Evolutionary conservation across 2,888 invertebrate species (phyloP), one percentile per base, ranked within the genome.

Genomic region (Dorcus parallelipipedus): DNA sequence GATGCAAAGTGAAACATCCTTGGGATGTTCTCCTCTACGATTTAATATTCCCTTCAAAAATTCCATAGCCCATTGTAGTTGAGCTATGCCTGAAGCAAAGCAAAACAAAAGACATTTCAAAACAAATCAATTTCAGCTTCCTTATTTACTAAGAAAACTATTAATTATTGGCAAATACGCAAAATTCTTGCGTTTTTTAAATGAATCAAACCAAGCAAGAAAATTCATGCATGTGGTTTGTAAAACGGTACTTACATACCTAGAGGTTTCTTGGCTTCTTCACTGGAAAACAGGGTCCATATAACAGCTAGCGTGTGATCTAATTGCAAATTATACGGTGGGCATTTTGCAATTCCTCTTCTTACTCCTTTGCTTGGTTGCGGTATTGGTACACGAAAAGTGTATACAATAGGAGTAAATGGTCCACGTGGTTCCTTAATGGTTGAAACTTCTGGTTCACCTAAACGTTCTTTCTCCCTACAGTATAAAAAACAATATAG

Each of bases 301-400:
- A 80, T 69, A 3, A 80, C 79, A 1, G 79, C 77, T 14, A 80
- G 71, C 0, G 77, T 69, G 59, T 80, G 79, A 62, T 80, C 80
- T 23, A 80, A 62, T 45, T 76, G 74, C 3, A 79, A 47, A 61
- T 76, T 71, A 61, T 76, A 77, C 0, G 79, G 79, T 2, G 79
- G 79, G 56, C 73, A 71, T 63, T 68, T 69, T 3, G 73, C 72
- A 3, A 58, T 60, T 17, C 69, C 64, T 14, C 68, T 69, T 6
- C 63, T 64, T 3, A 70, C 57, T 50, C 66, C 67, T 3, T 65
- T 64, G 3, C 68, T 59, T 23, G 61, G 59, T 7, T 42, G 23
- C 2, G 43, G 10, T 3, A 64, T 57, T 9, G 71, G 73, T 26
- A 76, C 61, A 54, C 76, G 67, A 62, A 78, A 78, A 3, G 74